These are phyloP conservation scores for Hydropsyche betteni DNA, from an alignment of 2,888 invertebrate genomes.

Conservation along the genomic window DNA sequence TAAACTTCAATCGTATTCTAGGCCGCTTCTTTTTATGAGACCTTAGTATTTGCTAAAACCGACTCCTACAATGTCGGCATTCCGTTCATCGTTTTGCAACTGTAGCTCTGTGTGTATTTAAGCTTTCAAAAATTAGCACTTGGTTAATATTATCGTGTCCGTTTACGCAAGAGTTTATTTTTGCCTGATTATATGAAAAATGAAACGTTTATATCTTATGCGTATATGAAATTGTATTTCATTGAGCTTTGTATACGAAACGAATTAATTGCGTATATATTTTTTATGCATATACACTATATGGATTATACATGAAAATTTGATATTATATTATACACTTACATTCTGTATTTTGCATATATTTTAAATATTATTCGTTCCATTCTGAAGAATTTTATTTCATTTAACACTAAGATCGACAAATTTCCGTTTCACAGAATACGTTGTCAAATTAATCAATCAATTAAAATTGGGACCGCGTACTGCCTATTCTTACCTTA, in stretches of 20 bases:
- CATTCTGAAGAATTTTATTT: too few relatives aligned
- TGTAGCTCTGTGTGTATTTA: too few relatives aligned
- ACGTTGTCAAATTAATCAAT: too few relatives aligned
- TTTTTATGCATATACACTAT: slow-evolving; percentile 20
- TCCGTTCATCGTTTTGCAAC: too few relatives aligned
- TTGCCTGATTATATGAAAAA: too few relatives aligned
- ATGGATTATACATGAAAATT: slow-evolving; percentile 11
- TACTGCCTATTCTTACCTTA: slow-evolving; percentile 41
- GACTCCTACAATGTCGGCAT: background rate
- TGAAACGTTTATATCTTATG: too few relatives aligned
- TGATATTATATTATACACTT: slow-evolving; percentile 13
- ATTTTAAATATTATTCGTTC: background rate
- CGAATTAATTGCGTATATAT: slow-evolving; percentile 23
- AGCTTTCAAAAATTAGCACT: too few relatives aligned
- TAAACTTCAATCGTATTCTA: slow-evolving; percentile 60
- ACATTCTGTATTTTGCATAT: background rate
- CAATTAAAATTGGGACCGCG: slow-evolving; percentile 37
- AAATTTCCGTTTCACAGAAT: too few relatives aligned
- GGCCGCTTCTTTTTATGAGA: slow-evolving; percentile 61
- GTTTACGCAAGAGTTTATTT: too few relatives aligned
- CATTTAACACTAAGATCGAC: too few relatives aligned
- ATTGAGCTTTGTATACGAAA: slow-evolving; percentile 23
- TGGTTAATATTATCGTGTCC: too few relatives aligned
- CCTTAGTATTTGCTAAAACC: slow-evolving; percentile 54
- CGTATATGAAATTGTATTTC: background rate